Percentiles rank a stretch among this genome's conserved stretches.
These are phyloP conservation scores for Baronia brevicornis DNA, from an alignment of 2,888 invertebrate genomes.

Conservation along the genomic window DNA sequence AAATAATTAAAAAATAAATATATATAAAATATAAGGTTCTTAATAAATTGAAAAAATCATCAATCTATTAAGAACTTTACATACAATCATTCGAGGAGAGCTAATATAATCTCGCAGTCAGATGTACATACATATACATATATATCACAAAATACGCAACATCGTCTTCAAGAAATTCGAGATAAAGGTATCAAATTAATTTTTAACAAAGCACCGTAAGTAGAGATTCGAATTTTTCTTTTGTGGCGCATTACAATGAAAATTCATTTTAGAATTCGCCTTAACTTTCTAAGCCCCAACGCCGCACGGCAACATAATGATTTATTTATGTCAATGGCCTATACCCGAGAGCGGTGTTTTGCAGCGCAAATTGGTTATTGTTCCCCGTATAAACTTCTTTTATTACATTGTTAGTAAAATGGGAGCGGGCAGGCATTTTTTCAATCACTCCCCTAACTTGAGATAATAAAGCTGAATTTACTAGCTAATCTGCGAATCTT, in stretches of 20 bases:
- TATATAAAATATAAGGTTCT: too few relatives aligned
- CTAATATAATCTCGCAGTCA: too few relatives aligned
- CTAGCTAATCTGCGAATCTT: slow-evolving; percentile 47
- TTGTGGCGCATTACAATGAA: slow-evolving; percentile 70
- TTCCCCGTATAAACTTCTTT: slow-evolving; percentile 63
- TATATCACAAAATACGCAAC: slow-evolving; percentile 16
- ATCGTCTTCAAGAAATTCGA: slow-evolving; percentile 45
- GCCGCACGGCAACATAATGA: slow-evolving; percentile 56
- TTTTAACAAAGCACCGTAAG: slow-evolving; percentile 66
- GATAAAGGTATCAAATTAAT: slow-evolving; percentile 72
- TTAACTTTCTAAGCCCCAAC: slow-evolving; percentile 33
- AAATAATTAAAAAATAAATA: too few relatives aligned
- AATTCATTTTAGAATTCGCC: slow-evolving; percentile 46
- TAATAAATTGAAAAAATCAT: too few relatives aligned
- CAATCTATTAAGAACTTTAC: too few relatives aligned
- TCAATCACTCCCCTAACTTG: slow-evolving; percentile 45
- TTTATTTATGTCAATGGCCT: slow-evolving; percentile 74
- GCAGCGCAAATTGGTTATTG: slow-evolving; percentile 70
- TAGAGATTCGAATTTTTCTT: slow-evolving; percentile 60
- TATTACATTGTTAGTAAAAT: slow-evolving; percentile 71
- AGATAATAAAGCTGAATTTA: slow-evolving; percentile 55
- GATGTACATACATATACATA: too few relatives aligned
- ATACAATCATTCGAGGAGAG: too few relatives aligned
- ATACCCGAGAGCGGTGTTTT: slow-evolving; percentile 56
- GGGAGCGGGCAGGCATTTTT: slow-evolving; percentile 52